Base-by-base conservation (phyloP, 2,888 invertebrate species). In the Oscheius sp. region DNA sequence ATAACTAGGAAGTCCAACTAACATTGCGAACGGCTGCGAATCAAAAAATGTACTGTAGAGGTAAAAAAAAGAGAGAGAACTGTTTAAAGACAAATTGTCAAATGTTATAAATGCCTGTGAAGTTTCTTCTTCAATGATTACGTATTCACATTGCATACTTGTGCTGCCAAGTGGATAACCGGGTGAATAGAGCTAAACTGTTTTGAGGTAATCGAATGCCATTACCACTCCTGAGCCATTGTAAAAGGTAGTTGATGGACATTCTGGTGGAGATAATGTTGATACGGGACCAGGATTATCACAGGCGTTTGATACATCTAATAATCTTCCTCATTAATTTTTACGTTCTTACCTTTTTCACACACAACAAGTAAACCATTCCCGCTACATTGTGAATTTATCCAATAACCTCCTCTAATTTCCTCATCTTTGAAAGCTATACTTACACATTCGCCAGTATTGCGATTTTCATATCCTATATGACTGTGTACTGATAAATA, bases 151-250 rank as follows among this genome's bases (percentile, higher is more conserved):
- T 14, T 17, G 24, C 24, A 44, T 59, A 4, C 44, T 26, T 6
- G 24, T 26, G 9, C 44, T 44, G 14, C 44, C 6, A n/a, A 41
- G 20, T 2, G 59, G 59, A 28, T 59, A 59, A 6, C 59, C 59
- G 30, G 59, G 59, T 1, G 59, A 59, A 14, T 59, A 59, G 44
- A 59, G 59, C 59, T 59, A 32, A 59, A 44, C n/a, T 54, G 14
- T n/a, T n/a, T n/a, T n/a, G n/a, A n/a, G n/a, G n/a, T n/a, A n/a
- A n/a, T n/a, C n/a, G n/a, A n/a, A n/a, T n/a, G n/a, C n/a, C n/a
- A n/a, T n/a, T n/a, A n/a, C n/a, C n/a, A n/a, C n/a, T n/a, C n/a
- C n/a, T n/a, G n/a, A n/a, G n/a, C n/a, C n/a, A n/a, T n/a, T n/a
- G n/a, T n/a, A n/a, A n/a, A n/a, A n/a, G n/a, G n/a, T n/a, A n/a